Base-by-base conservation (phyloP, 2,113 vertebrate genomes). In the Plectropomus leopardus region DNA sequence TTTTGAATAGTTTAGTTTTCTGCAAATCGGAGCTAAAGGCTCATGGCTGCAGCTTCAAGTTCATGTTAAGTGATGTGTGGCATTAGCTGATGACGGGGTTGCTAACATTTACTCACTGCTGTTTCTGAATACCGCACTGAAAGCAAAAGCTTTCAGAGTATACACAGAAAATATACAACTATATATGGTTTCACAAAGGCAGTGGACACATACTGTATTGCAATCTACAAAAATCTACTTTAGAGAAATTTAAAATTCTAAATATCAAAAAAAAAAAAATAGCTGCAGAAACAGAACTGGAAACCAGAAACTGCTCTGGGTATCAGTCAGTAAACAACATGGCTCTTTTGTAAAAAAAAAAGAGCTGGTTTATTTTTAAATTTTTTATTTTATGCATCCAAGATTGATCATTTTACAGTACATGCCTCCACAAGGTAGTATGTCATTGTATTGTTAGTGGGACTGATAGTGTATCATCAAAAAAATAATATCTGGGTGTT, bases 81-180 rank as follows among this genome's bases (percentile, higher is more conserved):
- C n/a, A n/a, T n/a, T n/a, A n/a, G n/a, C n/a, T n/a, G n/a, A n/a
- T n/a, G n/a, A n/a, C n/a, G n/a, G n/a, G n/a, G n/a, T n/a, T 96
- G 96, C 98, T 96, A 97, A 97, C 97, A 98, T 99, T 99, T 99
- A 99, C n/a, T n/a, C n/a, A n/a, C 99, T 99, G 98, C 98, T 97
- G 96, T 96, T 97, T 97, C 98, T 97, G 98, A 98, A 99, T 98
- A 98, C 97, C 95, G 95, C 97, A 96, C 97, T 96, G 96, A 99
- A 97, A 98, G 95, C 97, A 96, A 95, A 97, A 96, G 97, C 97
- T 97, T 97, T 97, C 97, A 95, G 96, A 91, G 90, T 96, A 97
- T 96, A 98, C 97, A 98, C 96, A 97, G 95, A 95, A 98, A 98
- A 97, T 96, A 96, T 98, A 99, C 96, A 98, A 96, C 96, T 97